These are phyloP conservation scores for Morpho deidamia DNA, from an alignment of 2,888 invertebrate genomes.

Conservation along the genomic window DNA sequence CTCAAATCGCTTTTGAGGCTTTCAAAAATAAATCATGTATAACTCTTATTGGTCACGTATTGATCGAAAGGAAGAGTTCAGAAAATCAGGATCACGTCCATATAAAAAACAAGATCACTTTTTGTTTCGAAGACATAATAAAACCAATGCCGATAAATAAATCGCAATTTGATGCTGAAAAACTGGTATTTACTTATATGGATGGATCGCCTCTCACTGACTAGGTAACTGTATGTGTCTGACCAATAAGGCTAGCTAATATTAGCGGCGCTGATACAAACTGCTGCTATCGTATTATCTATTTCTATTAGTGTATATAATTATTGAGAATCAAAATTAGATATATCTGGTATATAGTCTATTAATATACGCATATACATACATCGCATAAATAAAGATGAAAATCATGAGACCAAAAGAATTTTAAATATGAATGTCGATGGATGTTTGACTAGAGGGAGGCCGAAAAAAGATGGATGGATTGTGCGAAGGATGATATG, in stretches of 20 bases:
- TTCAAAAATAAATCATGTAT: not conserved
- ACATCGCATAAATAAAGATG: no score
- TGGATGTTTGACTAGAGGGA: no score
- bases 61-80: slow-evolving; percentile 48
- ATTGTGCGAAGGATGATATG: no score
- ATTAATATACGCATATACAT: no score
- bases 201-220: slow-evolving; percentile 45
- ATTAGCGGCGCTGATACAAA: slow-evolving; percentile 32
- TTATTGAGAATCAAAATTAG: slow-evolving; percentile 10
- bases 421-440: no score
- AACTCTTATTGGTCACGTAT: not conserved
- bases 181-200: slow-evolving; percentile 50
- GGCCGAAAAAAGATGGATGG: no score
- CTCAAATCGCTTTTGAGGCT: slow-evolving; percentile 25
- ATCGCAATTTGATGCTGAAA: slow-evolving; percentile 39
- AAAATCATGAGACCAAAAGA: no score
- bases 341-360: no score
- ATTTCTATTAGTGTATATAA: slow-evolving; percentile 24
- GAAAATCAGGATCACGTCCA: slow-evolving; percentile 40
- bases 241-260: slow-evolving; percentile 30
- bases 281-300: slow-evolving; percentile 36
- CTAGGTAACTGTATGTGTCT: slow-evolving; percentile 34
- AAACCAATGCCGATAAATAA: slow-evolving; percentile 45
- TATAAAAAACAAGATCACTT: slow-evolving; percentile 44
- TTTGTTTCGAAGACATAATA: slow-evolving; percentile 52